Percentiles rank a stretch among this genome's conserved stretches.
Evolutionary conservation across 1,140 invertebrate genomes (phyloP).

Genomic region (Pseudachorutes palmiensis): DNA sequence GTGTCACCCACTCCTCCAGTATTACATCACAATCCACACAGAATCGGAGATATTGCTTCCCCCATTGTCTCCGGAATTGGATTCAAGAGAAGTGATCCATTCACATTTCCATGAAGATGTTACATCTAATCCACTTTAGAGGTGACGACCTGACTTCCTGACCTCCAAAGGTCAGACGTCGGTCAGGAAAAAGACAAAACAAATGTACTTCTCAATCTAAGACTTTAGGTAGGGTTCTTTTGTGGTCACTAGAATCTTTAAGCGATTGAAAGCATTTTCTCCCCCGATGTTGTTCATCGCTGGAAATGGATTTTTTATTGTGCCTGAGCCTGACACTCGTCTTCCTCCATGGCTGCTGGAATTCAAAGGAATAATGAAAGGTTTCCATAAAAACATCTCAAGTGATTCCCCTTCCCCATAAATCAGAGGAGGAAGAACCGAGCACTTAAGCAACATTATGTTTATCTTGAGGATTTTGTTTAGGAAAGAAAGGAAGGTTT

Average conservation of each 20-base stretch:
- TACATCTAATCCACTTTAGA: neutral
- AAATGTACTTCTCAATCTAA: too few species aligned
- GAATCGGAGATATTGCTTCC: neutral
- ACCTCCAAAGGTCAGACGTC: too few species aligned
- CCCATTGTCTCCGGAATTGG: neutral
- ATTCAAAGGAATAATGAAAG: conserved; percentile 11
- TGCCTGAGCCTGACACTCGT: neutral
- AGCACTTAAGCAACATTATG: conserved; percentile 12
- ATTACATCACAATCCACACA: neutral
- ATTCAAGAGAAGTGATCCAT: neutral
- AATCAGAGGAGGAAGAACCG: neutral
- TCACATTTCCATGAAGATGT: neutral
- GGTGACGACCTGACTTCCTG: too few species aligned
- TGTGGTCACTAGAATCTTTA: too few species aligned
- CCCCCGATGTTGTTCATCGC: neutral
- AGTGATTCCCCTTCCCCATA: conserved; percentile 1
- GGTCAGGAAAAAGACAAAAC: too few species aligned
- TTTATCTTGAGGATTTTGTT: conserved; percentile 6
- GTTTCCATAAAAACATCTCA: conserved; percentile 8
- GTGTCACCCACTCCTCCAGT: neutral
- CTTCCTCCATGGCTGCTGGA: neutral
- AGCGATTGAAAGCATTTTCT: too few species aligned
- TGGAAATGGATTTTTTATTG: neutral
- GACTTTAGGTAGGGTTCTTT: too few species aligned
- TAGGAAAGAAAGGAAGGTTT: neutral